These are phyloP conservation scores for Drosophila mauritiana DNA, from an alignment of 1,140 invertebrate genomes.

Conservation along the genomic window DNA sequence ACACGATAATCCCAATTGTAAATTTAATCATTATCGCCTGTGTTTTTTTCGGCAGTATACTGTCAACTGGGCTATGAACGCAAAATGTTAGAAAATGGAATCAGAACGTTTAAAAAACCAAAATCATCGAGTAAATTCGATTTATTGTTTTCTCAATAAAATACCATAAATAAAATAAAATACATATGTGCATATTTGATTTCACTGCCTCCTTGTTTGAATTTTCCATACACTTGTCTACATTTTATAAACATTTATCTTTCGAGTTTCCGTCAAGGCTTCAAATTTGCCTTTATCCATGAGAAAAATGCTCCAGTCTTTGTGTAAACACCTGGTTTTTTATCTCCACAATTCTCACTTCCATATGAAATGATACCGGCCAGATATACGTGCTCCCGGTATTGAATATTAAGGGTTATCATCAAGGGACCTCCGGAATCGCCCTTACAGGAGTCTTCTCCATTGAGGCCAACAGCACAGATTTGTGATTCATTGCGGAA, in stretches of 20 bases:
- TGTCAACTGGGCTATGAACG: too few species aligned
- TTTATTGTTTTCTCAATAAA: too few species aligned
- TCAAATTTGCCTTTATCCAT: constrained; percentile 87
- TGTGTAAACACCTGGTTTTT: constrained; percentile 89
- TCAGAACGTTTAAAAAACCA: too few species aligned
- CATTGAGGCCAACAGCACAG: constrained; percentile 87
- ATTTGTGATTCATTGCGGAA: constrained; percentile 85
- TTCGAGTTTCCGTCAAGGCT: constrained; percentile 1
- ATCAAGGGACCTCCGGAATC: constrained; percentile 90
- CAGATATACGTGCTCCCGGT: constrained; percentile 57
- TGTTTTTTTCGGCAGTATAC: neutral
- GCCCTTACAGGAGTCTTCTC: constrained; percentile 88
- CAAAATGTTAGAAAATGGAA: too few species aligned
- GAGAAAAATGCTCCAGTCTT: constrained; percentile 87
- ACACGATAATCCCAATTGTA: constrained; percentile 40
- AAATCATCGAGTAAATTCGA: too few species aligned
- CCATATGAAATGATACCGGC: constrained; percentile 91
- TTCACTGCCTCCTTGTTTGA: too few species aligned
- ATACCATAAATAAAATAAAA: too few species aligned
- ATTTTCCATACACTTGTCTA: constrained; percentile 21
- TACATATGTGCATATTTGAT: too few species aligned
- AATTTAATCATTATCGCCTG: constrained; percentile 41
- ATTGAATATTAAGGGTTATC: constrained; percentile 2
- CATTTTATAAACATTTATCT: too few species aligned
- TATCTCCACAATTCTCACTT: constrained; percentile 88